Evolutionary conservation across 2,113 vertebrate species (phyloP), one percentile per base, ranked within the genome.

Genomic region (Ursus arctos): DNA sequence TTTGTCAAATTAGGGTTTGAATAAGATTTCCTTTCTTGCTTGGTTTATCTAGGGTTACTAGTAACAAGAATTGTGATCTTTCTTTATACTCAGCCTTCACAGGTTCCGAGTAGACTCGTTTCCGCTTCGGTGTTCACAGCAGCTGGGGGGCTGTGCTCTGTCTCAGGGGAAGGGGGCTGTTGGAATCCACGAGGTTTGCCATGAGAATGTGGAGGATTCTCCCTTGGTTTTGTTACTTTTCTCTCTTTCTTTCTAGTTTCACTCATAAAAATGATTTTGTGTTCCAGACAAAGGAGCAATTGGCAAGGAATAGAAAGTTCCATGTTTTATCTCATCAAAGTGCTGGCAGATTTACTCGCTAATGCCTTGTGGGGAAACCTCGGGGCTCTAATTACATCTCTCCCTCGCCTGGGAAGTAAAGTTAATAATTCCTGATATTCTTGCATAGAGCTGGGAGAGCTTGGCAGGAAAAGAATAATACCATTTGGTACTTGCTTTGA

Each of bases 261-360:
- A 26, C 11, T 55, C 19, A 83, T 83, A 61, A 77, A 87, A 47
- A 67, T 57, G 40, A 53, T 55, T 65, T 47, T 84, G 63, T 43
- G 55, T 91, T 93, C 91, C 74, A 36, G 86, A 59, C 72, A 43
- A 96, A 93, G 43, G n/a, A 61, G 9, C 69, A 59, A 24, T 43
- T 81, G 76, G 72, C 72, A 26, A 16, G 26, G 91, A 76, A n/a
- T 59, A 76, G 65, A 63, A 87, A 31, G 74, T 82, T 91, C 4
- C n/a, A 18, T 40, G 72, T 86, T 96, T 93, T 81, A 53, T 88
- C 49, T 95, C n/a, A 67, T 91, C 77, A 15, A 55, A 36, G 11
- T 47, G 76, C 77, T 79, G 82, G 83, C 57, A 80, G 3, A 55
- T 18, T 63, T 51, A 24, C 61, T 28, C 12, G 1, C 13, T 31